Base-by-base conservation (phyloP, 2,113 vertebrate species). In the Gymnogyps californianus region DNA sequence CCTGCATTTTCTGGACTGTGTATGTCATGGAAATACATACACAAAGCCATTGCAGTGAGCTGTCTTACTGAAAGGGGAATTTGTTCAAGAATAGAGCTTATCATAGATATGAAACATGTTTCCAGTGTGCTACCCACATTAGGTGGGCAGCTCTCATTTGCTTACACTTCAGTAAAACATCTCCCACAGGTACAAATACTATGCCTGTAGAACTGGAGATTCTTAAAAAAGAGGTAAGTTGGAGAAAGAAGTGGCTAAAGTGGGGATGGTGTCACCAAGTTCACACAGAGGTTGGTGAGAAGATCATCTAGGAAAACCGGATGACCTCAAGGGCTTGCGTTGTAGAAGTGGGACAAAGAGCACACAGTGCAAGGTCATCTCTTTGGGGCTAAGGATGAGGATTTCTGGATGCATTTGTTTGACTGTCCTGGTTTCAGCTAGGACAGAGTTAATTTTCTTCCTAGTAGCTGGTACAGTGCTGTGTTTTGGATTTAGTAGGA, bases 11-110 rank as follows among this genome's bases (percentile, higher is more conserved):
- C 66, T 84, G 42, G 42, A 58, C 16, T 16, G 2, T 8, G 9
- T 25, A 22, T 0, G 0, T 46, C 20, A 59, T 18, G 52, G 58
- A 49, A 83, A 71, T 1, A 1, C 19, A 26, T 32, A 34, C 6
- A 54, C 24, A 67, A 46, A 67, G 18, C 8, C 13, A 24, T 57
- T 47, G 46, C 62, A 83, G 46, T 47, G 36, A 71, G 9, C 28
- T 87, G 36, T 49, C 36, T 61, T 74, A 70, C 55, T 75, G 58
- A 61, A 61, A 57, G 21, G 75, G 34, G 29, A 18, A 34, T 38
- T 75, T 75, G 16, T 58, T 65, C 16, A 79, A 75, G 22, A 57
- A 10, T 3, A 42, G 17, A 82, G 14, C 22, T 78, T 69, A 46
- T 64, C 5, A 36, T 13, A 55, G 10, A 20, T 61, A 19, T 1